Evolutionary conservation across 2,888 invertebrate genomes (phyloP).

Genomic region (Caenorhabditis macrosperma): DNA sequence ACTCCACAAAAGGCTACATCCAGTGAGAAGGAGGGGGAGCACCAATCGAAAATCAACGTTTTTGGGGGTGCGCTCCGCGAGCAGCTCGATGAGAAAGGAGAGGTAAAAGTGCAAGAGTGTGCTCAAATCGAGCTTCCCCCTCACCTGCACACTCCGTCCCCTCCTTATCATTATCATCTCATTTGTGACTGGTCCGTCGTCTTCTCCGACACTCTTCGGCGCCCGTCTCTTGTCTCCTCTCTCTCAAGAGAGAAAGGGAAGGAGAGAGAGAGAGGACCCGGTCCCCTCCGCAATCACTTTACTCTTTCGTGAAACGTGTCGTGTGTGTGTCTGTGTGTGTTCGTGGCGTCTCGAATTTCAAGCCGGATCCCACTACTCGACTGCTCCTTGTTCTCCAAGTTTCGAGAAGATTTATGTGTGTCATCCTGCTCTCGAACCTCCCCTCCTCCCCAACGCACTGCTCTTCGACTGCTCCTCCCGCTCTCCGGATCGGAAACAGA

Average conservation of each 20-base stretch:
- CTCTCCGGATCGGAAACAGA: conserved; percentile 4
- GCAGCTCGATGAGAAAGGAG: conserved; percentile 11
- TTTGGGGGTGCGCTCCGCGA: not conserved
- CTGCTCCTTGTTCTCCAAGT: conserved; percentile 51
- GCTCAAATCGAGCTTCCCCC: not conserved
- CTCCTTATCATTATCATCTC: conserved; percentile 29
- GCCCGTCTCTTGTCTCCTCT: conserved; percentile 33
- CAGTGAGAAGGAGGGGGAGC: not conserved
- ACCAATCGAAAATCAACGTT: not conserved
- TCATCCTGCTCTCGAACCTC: conserved; percentile 9
- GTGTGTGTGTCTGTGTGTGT: conserved; percentile 29
- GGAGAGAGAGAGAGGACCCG: no score
- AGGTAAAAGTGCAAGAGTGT: not conserved
- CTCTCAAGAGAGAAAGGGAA: no score
- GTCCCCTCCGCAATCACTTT: conserved; percentile 46
- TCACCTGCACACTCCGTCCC: not conserved
- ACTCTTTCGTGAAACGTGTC: conserved; percentile 29
- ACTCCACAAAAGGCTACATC: conserved; percentile 27
- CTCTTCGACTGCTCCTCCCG: not conserved
- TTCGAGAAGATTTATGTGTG: conserved; percentile 35
- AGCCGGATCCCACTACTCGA: conserved; percentile 19
- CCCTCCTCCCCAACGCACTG: conserved; percentile 7
- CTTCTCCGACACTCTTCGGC: conserved; percentile 11
- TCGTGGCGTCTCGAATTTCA: conserved; percentile 55
- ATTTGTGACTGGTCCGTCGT: conserved; percentile 21